A percentile compares a stretch with the other conserved stretches of the same genome.
phyloP scores from a whole-genome alignment of 2,888 invertebrate genomes.

The Eilema griseolum region DNA sequence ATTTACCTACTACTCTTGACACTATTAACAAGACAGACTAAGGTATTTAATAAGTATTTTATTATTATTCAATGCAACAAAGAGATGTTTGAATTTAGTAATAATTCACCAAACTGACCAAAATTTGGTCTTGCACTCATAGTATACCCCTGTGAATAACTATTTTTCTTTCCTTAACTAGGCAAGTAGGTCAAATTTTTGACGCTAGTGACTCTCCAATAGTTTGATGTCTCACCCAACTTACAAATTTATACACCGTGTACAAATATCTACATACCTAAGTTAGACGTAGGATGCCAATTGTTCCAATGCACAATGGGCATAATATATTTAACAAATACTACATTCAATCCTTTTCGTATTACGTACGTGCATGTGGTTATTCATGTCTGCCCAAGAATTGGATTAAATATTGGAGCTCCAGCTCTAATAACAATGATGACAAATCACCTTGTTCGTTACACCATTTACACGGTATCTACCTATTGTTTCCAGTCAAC shows the following conservation, averaged over 20 bases:
- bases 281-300: background rate
- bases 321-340: background rate
- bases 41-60: background rate
- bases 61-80: background rate
- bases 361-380: background rate
- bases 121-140: too few relatives aligned
- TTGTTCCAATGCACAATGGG: background rate
- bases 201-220: background rate
- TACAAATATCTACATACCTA: background rate
- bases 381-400: background rate
- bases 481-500: constrained; percentile 55
- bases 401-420: background rate
- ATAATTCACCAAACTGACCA: too few relatives aligned
- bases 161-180: background rate
- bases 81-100: too few relatives aligned
- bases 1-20: constrained; percentile 32
- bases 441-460: constrained; percentile 60
- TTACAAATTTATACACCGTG: background rate
- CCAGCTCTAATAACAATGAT: constrained; percentile 52
- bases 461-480: constrained; percentile 46
- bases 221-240: background rate
- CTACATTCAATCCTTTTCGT: background rate
- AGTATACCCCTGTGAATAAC: background rate
- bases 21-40: constrained; percentile 33
- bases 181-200: background rate